phyloP scores from a whole-genome alignment of 2,113 vertebrate genomes.

The Pontoporia blainvillei region DNA sequence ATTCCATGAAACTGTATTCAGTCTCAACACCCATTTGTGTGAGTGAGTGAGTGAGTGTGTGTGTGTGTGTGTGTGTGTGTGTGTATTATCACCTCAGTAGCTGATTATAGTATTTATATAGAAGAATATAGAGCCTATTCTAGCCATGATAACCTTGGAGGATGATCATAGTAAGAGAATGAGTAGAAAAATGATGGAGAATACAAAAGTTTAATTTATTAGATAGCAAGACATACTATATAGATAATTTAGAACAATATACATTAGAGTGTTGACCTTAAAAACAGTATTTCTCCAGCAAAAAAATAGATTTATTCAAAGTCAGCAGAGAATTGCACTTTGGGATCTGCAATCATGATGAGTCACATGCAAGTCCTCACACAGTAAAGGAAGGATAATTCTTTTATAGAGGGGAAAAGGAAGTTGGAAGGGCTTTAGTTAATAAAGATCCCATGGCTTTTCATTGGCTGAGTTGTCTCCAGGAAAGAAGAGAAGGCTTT shows the following conservation, averaged over 20 bases:
- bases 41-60: accelerated
- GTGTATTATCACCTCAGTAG: not conserved
- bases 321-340: not conserved
- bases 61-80: not conserved
- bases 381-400: not conserved
- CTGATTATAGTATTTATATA: not conserved
- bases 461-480: not conserved
- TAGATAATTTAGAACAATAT: not conserved
- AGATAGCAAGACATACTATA: not conserved
- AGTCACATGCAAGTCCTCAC: not conserved
- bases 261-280: not conserved
- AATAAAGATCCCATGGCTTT: not conserved
- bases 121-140: not conserved
- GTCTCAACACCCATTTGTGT: not conserved
- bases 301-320: not conserved
- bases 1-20: not conserved
- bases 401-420: not conserved
- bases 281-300: not conserved
- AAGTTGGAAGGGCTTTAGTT: not conserved
- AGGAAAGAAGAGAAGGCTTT: not conserved
- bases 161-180: not conserved
- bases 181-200: not conserved
- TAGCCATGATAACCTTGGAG: not conserved
- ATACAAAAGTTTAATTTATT: not conserved
- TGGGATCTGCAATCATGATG: not conserved